phyloP scores from a whole-genome alignment of 92 coral and sea anemone genomes.

The Desmophyllum pertusum region DNA sequence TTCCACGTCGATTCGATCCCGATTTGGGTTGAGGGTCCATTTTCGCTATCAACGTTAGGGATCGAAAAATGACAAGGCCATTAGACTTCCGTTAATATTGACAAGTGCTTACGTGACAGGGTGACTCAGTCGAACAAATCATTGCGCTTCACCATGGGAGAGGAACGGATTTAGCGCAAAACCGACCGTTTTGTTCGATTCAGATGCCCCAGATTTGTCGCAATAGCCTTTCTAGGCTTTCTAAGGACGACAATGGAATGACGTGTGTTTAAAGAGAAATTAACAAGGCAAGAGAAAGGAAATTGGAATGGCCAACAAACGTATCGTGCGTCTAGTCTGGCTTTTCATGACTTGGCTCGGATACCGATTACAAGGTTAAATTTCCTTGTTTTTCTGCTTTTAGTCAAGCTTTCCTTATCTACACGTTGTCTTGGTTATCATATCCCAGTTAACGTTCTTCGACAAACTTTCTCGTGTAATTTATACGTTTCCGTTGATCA shows the following conservation, averaged over 20 bases:
- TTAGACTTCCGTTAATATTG: slow-evolving; percentile 24
- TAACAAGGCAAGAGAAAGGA: background rate
- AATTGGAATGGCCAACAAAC: slow-evolving; percentile 11
- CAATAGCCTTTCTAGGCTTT: background rate
- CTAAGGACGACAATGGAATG: background rate
- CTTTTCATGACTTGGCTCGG: slow-evolving; percentile 9
- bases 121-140: background rate
- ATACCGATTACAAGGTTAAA: slow-evolving; percentile 28
- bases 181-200: background rate
- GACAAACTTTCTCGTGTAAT: background rate
- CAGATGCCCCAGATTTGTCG: slow-evolving; percentile 3
- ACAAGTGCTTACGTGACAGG: slow-evolving; percentile 43
- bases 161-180: background rate
- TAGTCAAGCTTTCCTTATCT: background rate
- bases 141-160: background rate
- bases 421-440: background rate
- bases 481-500: background rate
- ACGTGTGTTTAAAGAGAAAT: background rate
- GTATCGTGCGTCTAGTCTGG: slow-evolving; percentile 12
- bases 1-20: background rate
- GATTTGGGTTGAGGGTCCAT: background rate
- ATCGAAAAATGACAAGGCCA: slow-evolving; percentile 9
- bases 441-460: background rate
- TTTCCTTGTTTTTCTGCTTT: background rate
- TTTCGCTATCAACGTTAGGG: background rate